phyloP scores from a whole-genome alignment of 2,113 vertebrate genomes.

The Sprattus sprattus region DNA sequence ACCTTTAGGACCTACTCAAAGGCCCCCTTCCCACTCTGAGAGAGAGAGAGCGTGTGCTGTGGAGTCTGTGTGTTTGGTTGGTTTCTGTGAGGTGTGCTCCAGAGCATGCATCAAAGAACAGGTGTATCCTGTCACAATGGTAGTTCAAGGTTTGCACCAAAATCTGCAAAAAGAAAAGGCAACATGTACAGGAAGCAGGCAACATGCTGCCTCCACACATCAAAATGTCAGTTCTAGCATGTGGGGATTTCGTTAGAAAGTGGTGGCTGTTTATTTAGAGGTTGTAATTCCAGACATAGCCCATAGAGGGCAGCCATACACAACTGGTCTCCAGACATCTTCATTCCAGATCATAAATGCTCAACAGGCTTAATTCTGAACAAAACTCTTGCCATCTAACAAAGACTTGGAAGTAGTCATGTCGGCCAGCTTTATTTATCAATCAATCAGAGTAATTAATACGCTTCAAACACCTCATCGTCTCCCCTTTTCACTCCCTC shows the following conservation, averaged over 20 bases:
- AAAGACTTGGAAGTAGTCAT: not conserved
- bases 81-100: slow-evolving; percentile 7
- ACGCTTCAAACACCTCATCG: too few species aligned
- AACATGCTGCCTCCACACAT: not conserved
- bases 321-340: not conserved
- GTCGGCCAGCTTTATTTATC: not conserved
- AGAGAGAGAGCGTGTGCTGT: too few species aligned
- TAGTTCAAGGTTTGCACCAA: slow-evolving; percentile 35
- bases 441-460: not conserved
- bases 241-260: not conserved
- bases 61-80: not conserved
- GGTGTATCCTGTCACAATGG: slow-evolving; percentile 51
- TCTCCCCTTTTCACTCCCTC: not conserved
- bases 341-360: not conserved
- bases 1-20: not conserved
- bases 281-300: not conserved
- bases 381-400: not conserved
- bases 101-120: slow-evolving; percentile 42
- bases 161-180: slow-evolving; percentile 29
- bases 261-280: not conserved
- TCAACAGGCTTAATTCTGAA: not conserved
- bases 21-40: not conserved
- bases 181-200: not conserved
- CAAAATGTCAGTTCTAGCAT: slow-evolving; percentile 30
- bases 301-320: slow-evolving; percentile 1